Conservation (phyloP, 1,140 invertebrate genomes). For the Brachionus plicatilis region DNA sequence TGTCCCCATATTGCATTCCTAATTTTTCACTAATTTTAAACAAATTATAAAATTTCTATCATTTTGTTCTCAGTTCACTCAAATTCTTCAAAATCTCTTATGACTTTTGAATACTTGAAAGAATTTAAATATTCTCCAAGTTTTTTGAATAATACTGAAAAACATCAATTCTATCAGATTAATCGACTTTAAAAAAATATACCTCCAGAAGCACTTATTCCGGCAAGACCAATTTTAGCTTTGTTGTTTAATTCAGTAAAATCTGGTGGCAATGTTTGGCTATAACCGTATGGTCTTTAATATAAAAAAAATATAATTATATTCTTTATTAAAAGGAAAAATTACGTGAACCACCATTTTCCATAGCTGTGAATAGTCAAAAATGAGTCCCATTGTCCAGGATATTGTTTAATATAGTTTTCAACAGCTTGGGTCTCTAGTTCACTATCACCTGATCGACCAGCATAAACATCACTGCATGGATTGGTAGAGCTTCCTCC, state of each 20-base stretch:
- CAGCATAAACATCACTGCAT: conserved; percentile 39
- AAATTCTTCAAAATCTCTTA: too few species aligned
- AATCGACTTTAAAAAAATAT: neutral
- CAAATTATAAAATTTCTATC: too few species aligned
- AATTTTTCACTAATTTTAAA: too few species aligned
- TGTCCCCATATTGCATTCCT: too few species aligned
- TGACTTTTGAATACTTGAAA: too few species aligned
- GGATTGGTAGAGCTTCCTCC: conserved; percentile 25
- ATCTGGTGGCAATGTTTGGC: conserved; percentile 22
- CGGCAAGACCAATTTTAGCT: conserved; percentile 1
- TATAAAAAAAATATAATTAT: neutral
- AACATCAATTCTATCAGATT: too few species aligned
- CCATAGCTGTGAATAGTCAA: conserved; percentile 35
- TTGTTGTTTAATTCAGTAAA: conserved; percentile 8
- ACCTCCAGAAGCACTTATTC: neutral
- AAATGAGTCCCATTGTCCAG: conserved; percentile 16
- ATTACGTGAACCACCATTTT: conserved; percentile 37
- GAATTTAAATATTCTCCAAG: neutral
- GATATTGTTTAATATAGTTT: neutral
- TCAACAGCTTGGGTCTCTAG: conserved; percentile 24
- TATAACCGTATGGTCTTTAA: conserved; percentile 18
- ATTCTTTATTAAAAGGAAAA: neutral
- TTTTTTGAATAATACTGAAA: neutral
- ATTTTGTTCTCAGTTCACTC: too few species aligned
- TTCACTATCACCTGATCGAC: conserved; percentile 36